Evolutionary conservation across 37 sponge, comb jelly and placozoan genomes (phyloP), one percentile per base, ranked within the genome.

Genomic region (Oscarella lobularis): DNA sequence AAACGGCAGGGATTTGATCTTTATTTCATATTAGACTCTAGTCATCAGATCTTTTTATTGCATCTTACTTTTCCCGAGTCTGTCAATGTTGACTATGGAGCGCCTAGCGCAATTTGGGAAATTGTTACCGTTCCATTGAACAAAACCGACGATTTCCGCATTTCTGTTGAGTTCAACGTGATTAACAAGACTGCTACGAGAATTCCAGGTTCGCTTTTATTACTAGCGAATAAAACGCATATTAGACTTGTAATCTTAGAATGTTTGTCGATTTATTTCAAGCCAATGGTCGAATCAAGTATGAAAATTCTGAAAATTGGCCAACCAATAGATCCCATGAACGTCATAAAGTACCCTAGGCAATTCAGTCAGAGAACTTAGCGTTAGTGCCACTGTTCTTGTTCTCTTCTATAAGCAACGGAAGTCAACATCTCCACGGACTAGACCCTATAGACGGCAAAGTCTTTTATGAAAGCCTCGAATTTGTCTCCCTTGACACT

Each of bases 121-220:
- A n/a, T 33, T 5, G 31, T 68, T 5, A 68, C 71, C 71, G 71
- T 68, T 32, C 31, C 71, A 68, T 35, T 48, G 60, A 48, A 48
- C 60, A 27, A 9, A 48, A 27, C 60, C 9, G 60, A 48, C 60
- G n/a, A n/a, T n/a, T n/a, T n/a, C n/a, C 9, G 9, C 60, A 48
- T 48, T 20, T 27, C 60, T 27, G 14, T 48, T 27, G 60, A 48
- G 20, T 20, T 48, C 60, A 27, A 9, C 9, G 14, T 48, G 9
- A 48, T 66, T 0, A 75, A 83, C 72, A 83, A 83, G 74, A 80
- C 83, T 0, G 40, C 87, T 38, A 86, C 86, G n/a, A 41, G 87
- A 9, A 75, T 75, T 36, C 87, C 87, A 68, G 71, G 71, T 68
- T 4, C 4, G 71, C n/a, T n/a, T n/a, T n/a, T n/a, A n/a, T n/a